Base-by-base conservation (phyloP, 2,797 vertebrate genomes). In the Scleropages formosus region DNA sequence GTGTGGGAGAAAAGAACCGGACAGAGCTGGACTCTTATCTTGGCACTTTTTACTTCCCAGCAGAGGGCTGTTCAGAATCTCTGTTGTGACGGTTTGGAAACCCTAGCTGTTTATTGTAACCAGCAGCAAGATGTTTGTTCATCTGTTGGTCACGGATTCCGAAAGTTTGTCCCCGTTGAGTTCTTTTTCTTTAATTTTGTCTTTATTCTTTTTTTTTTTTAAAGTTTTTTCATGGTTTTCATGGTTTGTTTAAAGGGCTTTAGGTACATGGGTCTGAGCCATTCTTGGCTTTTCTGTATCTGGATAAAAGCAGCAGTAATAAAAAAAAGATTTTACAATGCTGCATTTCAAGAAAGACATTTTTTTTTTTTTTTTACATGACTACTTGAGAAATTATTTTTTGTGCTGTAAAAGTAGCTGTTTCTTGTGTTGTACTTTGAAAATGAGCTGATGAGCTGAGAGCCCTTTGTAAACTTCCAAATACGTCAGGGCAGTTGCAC, bases 71-170 rank as follows among this genome's bases (percentile, higher is more conserved):
- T 85, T 78, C 82, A 81, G 77, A 78, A 81, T 80, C 82, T 80
- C 66, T 86, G 85, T 89, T 89, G 82, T 85, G 82, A 86, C 84
- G 86, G 22, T 79, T 79, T 72, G 79, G 81, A 87, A 88, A 86
- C 77, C 75, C 13, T 78, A 86, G 82, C 67, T 26, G 76, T 84
- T 84, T 84, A 78, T 86, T 87, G 82, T 79, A 69, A 84, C 81
- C 77, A 79, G 70, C 76, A 81, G 26, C 26, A 63, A 60, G n/a
- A 20, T 49, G 53, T 56, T 69, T 79, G 64, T 16, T 62, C 79
- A 69, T 89, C 87, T 90, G 88, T 46, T 58, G 73, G 74, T 78
- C 82, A 79, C 4, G 16, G n/a, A 0, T 59, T 4, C 1, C 20
- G 4, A 59, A 20, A n/a, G 16, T 22, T 61, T 22, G 61, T 61